Evolutionary conservation across 1,140 invertebrate genomes (phyloP).

Genomic region (Triops cancriformis): DNA sequence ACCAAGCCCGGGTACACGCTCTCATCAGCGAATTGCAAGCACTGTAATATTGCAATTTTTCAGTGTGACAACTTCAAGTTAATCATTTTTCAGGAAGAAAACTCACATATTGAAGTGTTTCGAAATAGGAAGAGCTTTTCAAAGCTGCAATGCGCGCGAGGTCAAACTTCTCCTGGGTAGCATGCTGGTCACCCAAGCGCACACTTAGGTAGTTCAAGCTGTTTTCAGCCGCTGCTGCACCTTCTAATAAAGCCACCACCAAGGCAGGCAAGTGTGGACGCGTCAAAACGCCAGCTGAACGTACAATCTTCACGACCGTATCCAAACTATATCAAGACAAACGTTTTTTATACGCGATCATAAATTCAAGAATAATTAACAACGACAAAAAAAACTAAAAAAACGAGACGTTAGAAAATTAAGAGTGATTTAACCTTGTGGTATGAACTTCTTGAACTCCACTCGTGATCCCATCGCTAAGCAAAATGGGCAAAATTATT

Average conservation of each 20-base stretch:
- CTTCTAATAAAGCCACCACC: constrained; percentile 71
- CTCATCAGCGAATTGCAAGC: constrained; percentile 71
- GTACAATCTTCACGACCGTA: constrained; percentile 73
- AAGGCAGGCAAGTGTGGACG: constrained; percentile 69
- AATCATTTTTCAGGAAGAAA: not conserved
- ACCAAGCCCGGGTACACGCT: constrained; percentile 65
- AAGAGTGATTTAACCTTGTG: constrained; percentile 47
- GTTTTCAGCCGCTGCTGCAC: constrained; percentile 74
- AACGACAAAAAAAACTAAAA: constrained; percentile 25
- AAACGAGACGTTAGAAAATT: constrained; percentile 20
- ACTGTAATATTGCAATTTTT: constrained; percentile 43
- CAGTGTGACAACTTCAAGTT: not conserved
- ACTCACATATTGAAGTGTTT: constrained; percentile 69
- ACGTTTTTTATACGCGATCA: not conserved
- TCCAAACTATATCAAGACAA: constrained; percentile 52
- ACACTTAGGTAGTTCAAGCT: constrained; percentile 70
- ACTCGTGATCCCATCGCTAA: constrained; percentile 69
- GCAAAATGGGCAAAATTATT: constrained; percentile 65
- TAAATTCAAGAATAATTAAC: not conserved
- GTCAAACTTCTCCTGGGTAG: constrained; percentile 58
- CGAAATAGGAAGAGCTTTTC: constrained; percentile 74
- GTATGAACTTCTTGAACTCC: constrained; percentile 66
- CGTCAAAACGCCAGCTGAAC: constrained; percentile 62
- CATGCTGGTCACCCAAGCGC: constrained; percentile 48
- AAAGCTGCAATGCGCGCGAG: constrained; percentile 63